Base-by-base conservation (phyloP, 1,140 invertebrate genomes). In the Nephila pilipes region DNA sequence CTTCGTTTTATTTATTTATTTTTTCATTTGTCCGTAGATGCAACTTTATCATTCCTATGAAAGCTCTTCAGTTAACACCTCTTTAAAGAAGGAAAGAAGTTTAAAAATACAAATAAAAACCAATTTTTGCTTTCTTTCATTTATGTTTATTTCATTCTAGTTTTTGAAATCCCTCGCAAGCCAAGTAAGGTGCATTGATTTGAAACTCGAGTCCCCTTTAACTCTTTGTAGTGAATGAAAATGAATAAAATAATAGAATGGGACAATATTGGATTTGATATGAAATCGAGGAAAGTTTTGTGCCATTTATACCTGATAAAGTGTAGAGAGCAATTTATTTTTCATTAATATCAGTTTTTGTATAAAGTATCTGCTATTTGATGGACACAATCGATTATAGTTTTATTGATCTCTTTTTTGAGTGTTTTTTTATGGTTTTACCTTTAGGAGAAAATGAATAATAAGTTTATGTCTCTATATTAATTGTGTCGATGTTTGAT, bases 21-120 rank as follows among this genome's bases (percentile, higher is more conserved):
- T 88, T 63, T 8, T 54, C 38, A 46, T 85, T 60, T 85, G 32
- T 60, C 25, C 2, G 25, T 29, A 14, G 22, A 54, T 14, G 46
- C 38, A 25, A 46, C 80, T 85, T 60, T 58, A 85, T 85, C 57
- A 85, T 85, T 85, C 36, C 20, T 46, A 46, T 55, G 60, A 75
- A 60, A 69, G 38, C 22, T 32, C 87, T 46, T 18, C 87, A 88
- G 87, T 88, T 88, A 88, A 88, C 87, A 88, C 87, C 87, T 69
- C 18, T 54, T 88, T 75, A 55, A 38, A 55, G 2, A 46, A 55
- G 81, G 14, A 83, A 57, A 32, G 29, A 32, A 75, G 32, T 14
- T 12, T 18, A 16, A 38, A 88, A 69, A 63, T 75, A 75, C 18
- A 75, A 88, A 88, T 88, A 88, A 75, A 88, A 88, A 88, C 22